Evolutionary conservation across 2,888 invertebrate species (phyloP), one percentile per base, ranked within the genome.

Genomic region (Dasysyrphus tricinctus): DNA sequence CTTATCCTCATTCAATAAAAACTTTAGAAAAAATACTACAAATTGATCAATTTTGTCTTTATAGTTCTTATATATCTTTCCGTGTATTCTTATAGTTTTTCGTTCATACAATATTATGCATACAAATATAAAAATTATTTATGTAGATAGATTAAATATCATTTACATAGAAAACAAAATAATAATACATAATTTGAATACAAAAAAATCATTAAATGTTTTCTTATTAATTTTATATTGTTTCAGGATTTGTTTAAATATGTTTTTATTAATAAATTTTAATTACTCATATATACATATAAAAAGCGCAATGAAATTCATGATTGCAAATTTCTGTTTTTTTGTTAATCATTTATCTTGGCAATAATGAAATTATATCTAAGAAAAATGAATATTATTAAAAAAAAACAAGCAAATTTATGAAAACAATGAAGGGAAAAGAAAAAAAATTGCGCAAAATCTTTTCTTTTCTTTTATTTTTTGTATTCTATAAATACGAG

Each of bases 71-170:
- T 47, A 78, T 76, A 77, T 81, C 67, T 67, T 80, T 65, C 19
- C 65, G 61, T 72, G 44, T 69, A 42, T 61, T 24, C 9, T 61
- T 61, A 42, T 32, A 72, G 32, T 80, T 54, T 73, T 77, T 57
- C 74, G 80, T 81, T 77, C 73, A 74, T 85, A 81, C 47, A 81
- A 81, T 85, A 82, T 74, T 24, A 80, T 75, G 82, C 86, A 86
- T 86, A 86, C 78, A 86, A 86, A 86, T 86, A 86, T 86, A 86
- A 86, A 86, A 86, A 86, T 86, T 56, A 82, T 82, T 82, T 54
- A 79, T 79, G 82, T 82, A 78, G 51, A 74, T 78, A 86, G 78
- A 86, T 75, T 80, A 75, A 61, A 82, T 82, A 82, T 82, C 82
- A 79, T 82, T 74, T 86, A 82, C 79, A 76, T 72, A 78, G 72